A percentile compares a stretch with the other conserved stretches of the same genome.
phyloP scores from a whole-genome alignment of 1,140 invertebrate species.

The Chelonus insularis region DNA sequence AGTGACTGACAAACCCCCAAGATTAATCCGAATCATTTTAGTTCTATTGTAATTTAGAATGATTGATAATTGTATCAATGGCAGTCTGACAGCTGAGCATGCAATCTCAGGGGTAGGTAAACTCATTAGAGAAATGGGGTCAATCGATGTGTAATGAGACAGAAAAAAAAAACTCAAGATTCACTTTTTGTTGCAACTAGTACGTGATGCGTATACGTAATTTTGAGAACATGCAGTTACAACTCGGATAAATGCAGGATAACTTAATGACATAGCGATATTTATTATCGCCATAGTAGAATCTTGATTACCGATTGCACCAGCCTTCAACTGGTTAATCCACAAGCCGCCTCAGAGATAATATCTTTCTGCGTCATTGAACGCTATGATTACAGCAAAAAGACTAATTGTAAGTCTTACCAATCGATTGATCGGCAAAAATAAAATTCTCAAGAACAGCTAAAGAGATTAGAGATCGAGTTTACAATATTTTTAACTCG shows the following conservation, averaged over 20 bases:
- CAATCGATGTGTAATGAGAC: background rate
- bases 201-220: background rate
- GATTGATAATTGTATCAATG: background rate
- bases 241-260: background rate
- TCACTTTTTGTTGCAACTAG: too few species aligned
- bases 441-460: too few species aligned
- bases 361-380: constrained; percentile 20
- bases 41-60: background rate
- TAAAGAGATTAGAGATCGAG: too few species aligned
- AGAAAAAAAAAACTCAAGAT: background rate
- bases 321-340: background rate
- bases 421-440: too few species aligned
- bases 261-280: background rate
- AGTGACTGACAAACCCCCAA: background rate
- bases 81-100: background rate
- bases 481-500: too few species aligned
- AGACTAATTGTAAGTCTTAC: background rate
- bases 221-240: background rate
- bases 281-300: constrained; percentile 11
- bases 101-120: background rate
- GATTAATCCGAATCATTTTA: background rate
- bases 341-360: constrained; percentile 9
- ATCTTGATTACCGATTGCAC: constrained; percentile 5
- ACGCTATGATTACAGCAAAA: background rate
- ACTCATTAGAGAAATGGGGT: background rate